A percentile compares a stretch with the other conserved stretches of the same genome.
Conservation (phyloP, 2,113 vertebrate species). For the Pyxicephalus adspersus region DNA sequence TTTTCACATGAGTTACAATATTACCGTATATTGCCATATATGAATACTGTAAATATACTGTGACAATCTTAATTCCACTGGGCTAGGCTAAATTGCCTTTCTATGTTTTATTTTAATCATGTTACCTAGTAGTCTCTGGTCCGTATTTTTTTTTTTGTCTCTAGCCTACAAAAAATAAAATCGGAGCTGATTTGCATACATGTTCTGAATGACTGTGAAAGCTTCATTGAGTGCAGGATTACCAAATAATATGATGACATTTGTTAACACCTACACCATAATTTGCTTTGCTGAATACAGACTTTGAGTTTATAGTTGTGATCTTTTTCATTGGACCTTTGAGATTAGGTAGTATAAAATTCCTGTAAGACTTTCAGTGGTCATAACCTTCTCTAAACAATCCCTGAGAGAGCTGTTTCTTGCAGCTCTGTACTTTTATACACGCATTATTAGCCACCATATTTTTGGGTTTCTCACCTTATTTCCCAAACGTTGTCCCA, state of each 20-base stretch:
- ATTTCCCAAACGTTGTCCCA: conserved; percentile 64
- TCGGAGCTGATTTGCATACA: too few species aligned
- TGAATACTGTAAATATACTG: too few species aligned
- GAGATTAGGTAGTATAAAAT: conserved; percentile 52
- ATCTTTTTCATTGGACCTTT: conserved; percentile 51
- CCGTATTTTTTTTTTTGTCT: too few species aligned
- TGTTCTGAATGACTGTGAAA: too few species aligned
- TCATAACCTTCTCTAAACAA: conserved; percentile 63
- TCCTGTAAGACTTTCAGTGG: conserved; percentile 59
- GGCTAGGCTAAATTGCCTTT: too few species aligned
- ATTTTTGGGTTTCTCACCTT: conserved; percentile 63
- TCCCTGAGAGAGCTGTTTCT: conserved; percentile 63
- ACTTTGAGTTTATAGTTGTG: conserved; percentile 29
- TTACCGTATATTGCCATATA: too few species aligned
- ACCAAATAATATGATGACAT: neutral
- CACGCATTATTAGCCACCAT: conserved; percentile 62
- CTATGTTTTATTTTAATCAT: too few species aligned
- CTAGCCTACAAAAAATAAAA: too few species aligned
- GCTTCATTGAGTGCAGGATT: too few species aligned
- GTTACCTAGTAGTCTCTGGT: too few species aligned
- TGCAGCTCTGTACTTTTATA: conserved; percentile 65
- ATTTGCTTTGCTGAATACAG: neutral
- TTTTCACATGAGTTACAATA: too few species aligned
- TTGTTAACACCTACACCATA: neutral
- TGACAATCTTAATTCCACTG: too few species aligned